Conservation (phyloP, 2,888 invertebrate species). For the Pristionchus japonicus region DNA sequence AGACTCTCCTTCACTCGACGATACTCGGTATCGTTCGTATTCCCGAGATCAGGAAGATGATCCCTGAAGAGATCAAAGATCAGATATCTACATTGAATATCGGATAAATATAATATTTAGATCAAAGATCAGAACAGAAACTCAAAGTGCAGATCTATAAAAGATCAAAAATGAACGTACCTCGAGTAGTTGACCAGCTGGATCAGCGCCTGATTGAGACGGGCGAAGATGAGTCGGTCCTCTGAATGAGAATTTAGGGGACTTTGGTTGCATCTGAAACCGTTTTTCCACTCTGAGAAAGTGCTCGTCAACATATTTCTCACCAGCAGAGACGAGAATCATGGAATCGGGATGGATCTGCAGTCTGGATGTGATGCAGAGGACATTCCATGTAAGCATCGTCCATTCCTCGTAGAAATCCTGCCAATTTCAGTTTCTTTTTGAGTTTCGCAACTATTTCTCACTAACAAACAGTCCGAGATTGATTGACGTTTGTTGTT, state of each 20-base stretch:
- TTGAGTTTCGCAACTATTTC: background rate
- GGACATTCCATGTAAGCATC: slow-evolving; percentile 73
- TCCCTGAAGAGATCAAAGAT: slow-evolving; percentile 38
- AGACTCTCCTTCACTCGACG: slow-evolving; percentile 58
- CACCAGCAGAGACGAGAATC: slow-evolving; percentile 21
- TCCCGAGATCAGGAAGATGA: slow-evolving; percentile 47
- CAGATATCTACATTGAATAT: too few relatives aligned
- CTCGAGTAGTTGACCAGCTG: slow-evolving; percentile 72
- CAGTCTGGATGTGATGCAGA: slow-evolving; percentile 71
- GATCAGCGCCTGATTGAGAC: slow-evolving; percentile 70
- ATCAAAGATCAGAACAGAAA: too few relatives aligned
- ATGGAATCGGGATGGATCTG: slow-evolving; percentile 55
- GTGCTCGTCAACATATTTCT: background rate
- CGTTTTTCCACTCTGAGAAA: slow-evolving; percentile 3
- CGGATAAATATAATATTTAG: too few relatives aligned
- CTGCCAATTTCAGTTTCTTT: slow-evolving; percentile 20
- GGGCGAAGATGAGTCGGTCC: slow-evolving; percentile 68
- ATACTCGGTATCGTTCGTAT: slow-evolving; percentile 57
- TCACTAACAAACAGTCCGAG: background rate
- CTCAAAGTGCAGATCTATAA: too few relatives aligned
- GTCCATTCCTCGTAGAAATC: slow-evolving; percentile 74
- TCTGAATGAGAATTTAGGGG: slow-evolving; percentile 48
- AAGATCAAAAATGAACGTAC: slow-evolving; percentile 47
- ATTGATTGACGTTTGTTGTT: slow-evolving; percentile 49
- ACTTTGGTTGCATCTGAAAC: background rate